Evolutionary conservation across 2,888 invertebrate genomes (phyloP), one percentile per base, ranked within the genome.

Genomic region (Drosophila macrospina): DNA sequence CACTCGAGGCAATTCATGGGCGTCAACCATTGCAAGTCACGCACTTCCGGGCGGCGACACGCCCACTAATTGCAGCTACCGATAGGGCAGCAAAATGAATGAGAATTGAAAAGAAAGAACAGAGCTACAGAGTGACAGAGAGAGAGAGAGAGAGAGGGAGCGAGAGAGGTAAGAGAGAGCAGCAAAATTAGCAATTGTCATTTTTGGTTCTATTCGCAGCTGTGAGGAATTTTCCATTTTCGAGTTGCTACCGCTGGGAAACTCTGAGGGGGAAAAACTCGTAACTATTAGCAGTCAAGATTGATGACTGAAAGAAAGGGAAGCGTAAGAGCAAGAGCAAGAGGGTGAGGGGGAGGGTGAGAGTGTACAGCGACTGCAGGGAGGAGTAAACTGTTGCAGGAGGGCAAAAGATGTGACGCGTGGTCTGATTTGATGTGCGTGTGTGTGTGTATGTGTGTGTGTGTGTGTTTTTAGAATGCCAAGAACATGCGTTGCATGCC

Each of bases 241-340:
- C 64, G 66, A 76, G 26, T 66, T 55, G 60, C 47, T n/a, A 66
- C 70, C 79, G 79, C 73, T 78, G 79, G 39, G 54, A 48, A 34
- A 42, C 56, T 66, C 74, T 65, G 37, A 13, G 8, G 62, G 60
- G 54, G 63, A 11, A 39, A 72, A 79, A 85, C 55, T 80, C 80
- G 78, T 77, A 88, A 79, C 88, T 88, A 87, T 87, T 87, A 87
- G 85, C 85, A 73, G 82, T 77, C 79, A 75, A 79, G 80, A 85
- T 86, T 78, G 86, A 87, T 80, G 86, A 69, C 74, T 48, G 44
- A 20, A 55, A 37, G 32, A 4, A 56, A 55, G 59, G 42, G 54
- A 56, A 20, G 54, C 52, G 56, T 41, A 39, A 42, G 6, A 4
- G 24, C 0, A 30, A 16, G 10, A 20, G 30, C 26, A 32, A 60